Conservation (phyloP, 2,888 invertebrate genomes). For the Mesochorus sp. region DNA sequence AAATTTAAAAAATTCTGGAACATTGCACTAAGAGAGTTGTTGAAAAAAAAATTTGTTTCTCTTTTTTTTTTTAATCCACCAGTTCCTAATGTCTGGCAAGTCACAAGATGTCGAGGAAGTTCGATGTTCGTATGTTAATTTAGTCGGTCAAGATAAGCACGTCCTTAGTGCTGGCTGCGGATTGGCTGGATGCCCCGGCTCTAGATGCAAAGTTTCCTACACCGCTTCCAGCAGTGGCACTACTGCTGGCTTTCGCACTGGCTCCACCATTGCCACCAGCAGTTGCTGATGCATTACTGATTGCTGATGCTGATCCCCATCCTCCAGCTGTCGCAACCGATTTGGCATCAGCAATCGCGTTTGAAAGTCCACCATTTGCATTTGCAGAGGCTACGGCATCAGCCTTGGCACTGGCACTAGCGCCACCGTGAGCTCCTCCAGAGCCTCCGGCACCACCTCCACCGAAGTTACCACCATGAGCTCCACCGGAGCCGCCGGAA, state of each 20-base stretch:
- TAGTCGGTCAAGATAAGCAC: slow-evolving; percentile 71
- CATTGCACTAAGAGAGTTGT: too few relatives aligned
- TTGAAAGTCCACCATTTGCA: slow-evolving; percentile 57
- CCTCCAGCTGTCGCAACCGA: slow-evolving; percentile 61
- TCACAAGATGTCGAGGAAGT: background rate
- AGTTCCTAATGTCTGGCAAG: background rate
- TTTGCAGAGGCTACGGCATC: slow-evolving; percentile 61
- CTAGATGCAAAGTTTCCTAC: slow-evolving; percentile 63
- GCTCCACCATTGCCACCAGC: slow-evolving; percentile 55
- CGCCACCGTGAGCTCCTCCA: slow-evolving; percentile 18
- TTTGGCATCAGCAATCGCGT: slow-evolving; percentile 64
- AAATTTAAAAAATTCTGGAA: too few relatives aligned
- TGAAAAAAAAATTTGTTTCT: too few relatives aligned
- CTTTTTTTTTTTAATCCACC: too few relatives aligned
- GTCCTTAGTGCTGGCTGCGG: slow-evolving; percentile 66
- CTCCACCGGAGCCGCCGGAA: too few relatives aligned
- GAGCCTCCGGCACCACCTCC: slow-evolving; percentile 36
- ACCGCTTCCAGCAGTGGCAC: slow-evolving; percentile 53
- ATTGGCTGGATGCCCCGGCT: slow-evolving; percentile 69
- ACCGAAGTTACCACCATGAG: slow-evolving; percentile 20
- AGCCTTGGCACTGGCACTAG: slow-evolving; percentile 63
- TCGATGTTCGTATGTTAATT: too few relatives aligned
- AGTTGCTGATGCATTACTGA: slow-evolving; percentile 66
- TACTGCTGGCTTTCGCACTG: slow-evolving; percentile 64
- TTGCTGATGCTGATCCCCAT: slow-evolving; percentile 60